Conservation (phyloP, 2,113 vertebrate genomes). For the Megaleporinus macrocephalus region DNA sequence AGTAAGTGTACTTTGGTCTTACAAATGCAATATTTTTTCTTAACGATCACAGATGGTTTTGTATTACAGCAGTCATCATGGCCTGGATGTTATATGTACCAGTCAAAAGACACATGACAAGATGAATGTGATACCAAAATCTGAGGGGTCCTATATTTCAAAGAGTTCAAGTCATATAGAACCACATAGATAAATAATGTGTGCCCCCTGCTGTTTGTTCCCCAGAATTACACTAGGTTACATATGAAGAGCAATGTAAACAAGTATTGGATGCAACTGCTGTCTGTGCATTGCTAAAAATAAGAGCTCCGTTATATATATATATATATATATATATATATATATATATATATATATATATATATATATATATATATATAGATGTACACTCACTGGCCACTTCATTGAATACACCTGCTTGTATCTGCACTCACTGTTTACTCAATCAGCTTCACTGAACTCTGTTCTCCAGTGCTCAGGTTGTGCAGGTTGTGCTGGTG, state of each 20-base stretch:
- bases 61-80: background rate
- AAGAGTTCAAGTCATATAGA: background rate
- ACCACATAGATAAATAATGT: constrained; percentile 56
- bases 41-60: background rate
- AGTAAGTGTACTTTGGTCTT: background rate
- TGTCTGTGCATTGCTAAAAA: background rate
- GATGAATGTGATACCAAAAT: background rate
- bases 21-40: background rate
- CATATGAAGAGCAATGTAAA: background rate
- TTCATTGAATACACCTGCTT: too few species aligned
- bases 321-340: too few species aligned
- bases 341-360: too few species aligned
- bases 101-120: background rate
- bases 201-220: constrained; percentile 69
- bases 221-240: constrained; percentile 12
- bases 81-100: background rate
- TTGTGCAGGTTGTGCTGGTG: too few species aligned
- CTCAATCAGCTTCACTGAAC: too few species aligned
- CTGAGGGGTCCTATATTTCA: background rate
- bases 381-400: too few species aligned
- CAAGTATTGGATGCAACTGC: too few species aligned
- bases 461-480: too few species aligned
- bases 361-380: too few species aligned
- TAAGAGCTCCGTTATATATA: too few species aligned
- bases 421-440: too few species aligned